Evolutionary conservation across 1,140 invertebrate genomes (phyloP).

Genomic region (Lineus longissimus): DNA sequence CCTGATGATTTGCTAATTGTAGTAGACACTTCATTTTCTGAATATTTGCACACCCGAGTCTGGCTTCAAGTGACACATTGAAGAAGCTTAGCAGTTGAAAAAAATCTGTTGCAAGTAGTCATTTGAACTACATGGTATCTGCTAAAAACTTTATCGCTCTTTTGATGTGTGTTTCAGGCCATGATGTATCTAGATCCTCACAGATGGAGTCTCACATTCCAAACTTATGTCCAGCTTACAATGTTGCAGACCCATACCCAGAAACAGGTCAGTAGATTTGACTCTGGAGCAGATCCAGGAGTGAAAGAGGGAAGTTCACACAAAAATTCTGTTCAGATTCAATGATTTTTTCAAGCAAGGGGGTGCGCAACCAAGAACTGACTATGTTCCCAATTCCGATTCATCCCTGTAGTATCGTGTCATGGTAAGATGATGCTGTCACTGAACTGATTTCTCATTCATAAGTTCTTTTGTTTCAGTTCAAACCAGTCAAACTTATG

Average conservation of each 20-base stretch:
- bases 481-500: constrained; percentile 73
- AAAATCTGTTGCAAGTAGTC: too few species aligned
- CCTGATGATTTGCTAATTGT: too few species aligned
- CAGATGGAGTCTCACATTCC: constrained; percentile 78
- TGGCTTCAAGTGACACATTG: too few species aligned
- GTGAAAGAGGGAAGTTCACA: not conserved
- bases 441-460: not conserved
- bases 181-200: constrained; percentile 77
- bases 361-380: not conserved
- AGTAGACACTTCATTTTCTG: too few species aligned
- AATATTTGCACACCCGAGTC: too few species aligned
- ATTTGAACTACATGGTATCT: too few species aligned
- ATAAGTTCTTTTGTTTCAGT: constrained; percentile 21
- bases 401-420: not conserved
- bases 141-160: not conserved
- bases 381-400: not conserved
- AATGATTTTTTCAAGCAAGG: not conserved
- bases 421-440: not conserved
- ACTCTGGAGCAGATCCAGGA: not conserved
- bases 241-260: constrained; percentile 75
- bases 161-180: constrained; percentile 51
- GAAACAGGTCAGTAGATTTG: constrained; percentile 44
- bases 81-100: too few species aligned
- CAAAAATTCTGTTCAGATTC: not conserved
- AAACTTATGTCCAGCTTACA: constrained; percentile 83